Evolutionary conservation across 1,140 invertebrate genomes (phyloP), one percentile per base, ranked within the genome.

Genomic region (Solen grandis): DNA sequence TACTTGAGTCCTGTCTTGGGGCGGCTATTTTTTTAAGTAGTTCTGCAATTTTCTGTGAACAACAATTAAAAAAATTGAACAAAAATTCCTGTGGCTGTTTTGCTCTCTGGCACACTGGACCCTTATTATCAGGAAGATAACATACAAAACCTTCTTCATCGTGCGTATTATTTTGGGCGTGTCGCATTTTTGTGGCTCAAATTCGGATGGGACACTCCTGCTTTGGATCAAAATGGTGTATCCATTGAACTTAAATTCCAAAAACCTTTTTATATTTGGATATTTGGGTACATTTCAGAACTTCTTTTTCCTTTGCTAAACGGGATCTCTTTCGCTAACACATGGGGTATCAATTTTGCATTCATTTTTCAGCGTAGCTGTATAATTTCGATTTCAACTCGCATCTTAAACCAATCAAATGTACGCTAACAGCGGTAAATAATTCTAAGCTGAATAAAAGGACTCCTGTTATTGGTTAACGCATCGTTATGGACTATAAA

Each of bases 311-410:
- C 16, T 60, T 60, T 60, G 2, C 57, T 31, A 60, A 8, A 22
- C 27, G n/a, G n/a, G n/a, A 22, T 55, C 19, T 55, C n/a, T 55
- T 55, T 14, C 16, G 60, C 38, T 63, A 63, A 5, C 33, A 63
- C 35, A 63, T 36, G 60, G 60, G 60, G 29, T 63, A 63, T 63
- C 33, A n/a, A 63, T 36, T 29, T 63, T 35, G 60, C 33, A 63
- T 8, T 63, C 22, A 63, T n/a, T n/a, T n/a, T n/a, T n/a, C n/a
- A n/a, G n/a, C n/a, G n/a, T n/a, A n/a, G n/a, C n/a, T n/a, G n/a
- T n/a, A n/a, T n/a, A n/a, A n/a, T n/a, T n/a, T n/a, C n/a, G n/a
- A n/a, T n/a, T n/a, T n/a, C n/a, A n/a, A n/a, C n/a, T n/a, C n/a
- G n/a, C n/a, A n/a, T n/a, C n/a, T n/a, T n/a, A n/a, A n/a, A n/a